A percentile compares a stretch with the other conserved stretches of the same genome.
Evolutionary conservation across 92 coral and sea anemone genomes (phyloP).

Genomic region (Nematostella vectensis): DNA sequence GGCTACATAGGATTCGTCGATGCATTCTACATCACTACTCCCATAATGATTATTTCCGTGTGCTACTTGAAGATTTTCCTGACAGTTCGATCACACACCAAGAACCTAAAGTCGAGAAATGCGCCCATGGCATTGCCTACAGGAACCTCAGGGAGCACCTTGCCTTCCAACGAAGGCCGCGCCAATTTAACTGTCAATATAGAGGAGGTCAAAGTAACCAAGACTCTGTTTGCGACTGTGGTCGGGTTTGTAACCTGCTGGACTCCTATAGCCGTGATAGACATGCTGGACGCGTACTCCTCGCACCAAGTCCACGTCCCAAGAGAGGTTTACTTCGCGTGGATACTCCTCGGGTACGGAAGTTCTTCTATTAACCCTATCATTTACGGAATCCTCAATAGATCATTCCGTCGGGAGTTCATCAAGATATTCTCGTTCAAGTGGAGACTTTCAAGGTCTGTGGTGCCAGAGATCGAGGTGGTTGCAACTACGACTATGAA

Average conservation of each 20-base stretch:
- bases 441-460: too few relatives aligned
- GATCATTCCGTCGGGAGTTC: constrained; percentile 58
- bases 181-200: constrained; percentile 25
- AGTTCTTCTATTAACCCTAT: constrained; percentile 69
- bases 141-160: not conserved
- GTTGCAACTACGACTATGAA: too few relatives aligned
- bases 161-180: not conserved
- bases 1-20: constrained; percentile 65
- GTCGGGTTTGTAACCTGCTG: constrained; percentile 60
- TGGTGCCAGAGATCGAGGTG: too few relatives aligned
- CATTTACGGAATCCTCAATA: constrained; percentile 71
- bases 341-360: constrained; percentile 63
- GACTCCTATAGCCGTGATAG: constrained; percentile 68
- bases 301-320: constrained; percentile 37
- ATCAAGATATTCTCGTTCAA: constrained; percentile 11
- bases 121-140: not conserved
- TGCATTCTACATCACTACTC: constrained; percentile 32
- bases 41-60: constrained; percentile 39
- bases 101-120: constrained; percentile 1
- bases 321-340: constrained; percentile 39
- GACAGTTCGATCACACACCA: constrained; percentile 47
- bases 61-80: constrained; percentile 57
- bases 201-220: constrained; percentile 61
- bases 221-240: constrained; percentile 56
- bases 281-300: constrained; percentile 37